Conservation (phyloP, 2,113 vertebrate species). For the Hyperopisus bebe region DNA sequence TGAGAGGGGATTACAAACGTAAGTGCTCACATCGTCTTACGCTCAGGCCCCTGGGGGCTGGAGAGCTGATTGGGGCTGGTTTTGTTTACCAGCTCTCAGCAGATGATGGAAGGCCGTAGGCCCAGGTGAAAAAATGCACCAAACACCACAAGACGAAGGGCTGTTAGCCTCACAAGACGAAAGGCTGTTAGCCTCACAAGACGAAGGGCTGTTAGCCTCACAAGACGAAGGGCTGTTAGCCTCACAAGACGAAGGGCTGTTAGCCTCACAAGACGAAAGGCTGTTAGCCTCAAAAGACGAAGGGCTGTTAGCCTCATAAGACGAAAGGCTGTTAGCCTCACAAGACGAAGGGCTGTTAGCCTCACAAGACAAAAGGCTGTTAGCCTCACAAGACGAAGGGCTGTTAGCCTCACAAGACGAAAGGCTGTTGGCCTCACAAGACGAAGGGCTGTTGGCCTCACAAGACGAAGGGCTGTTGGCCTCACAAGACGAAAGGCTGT, state of each 20-base stretch:
- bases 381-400: background rate
- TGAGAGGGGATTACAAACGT: conserved; percentile 9
- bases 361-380: background rate
- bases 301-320: background rate
- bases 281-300: background rate
- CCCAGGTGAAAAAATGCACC: background rate
- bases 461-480: background rate
- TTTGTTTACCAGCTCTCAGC: background rate
- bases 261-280: background rate
- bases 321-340: background rate
- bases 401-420: background rate
- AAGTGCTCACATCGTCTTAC: background rate
- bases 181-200: background rate
- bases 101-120: background rate
- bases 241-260: background rate
- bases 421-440: background rate
- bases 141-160: background rate
- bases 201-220: background rate
- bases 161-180: background rate
- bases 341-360: background rate
- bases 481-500: background rate
- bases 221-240: background rate
- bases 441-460: background rate
- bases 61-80: background rate
- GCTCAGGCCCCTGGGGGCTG: background rate